Evolutionary conservation across 2,113 vertebrate species (phyloP), one percentile per base, ranked within the genome.

Genomic region (Aspiorhynchus laticeps): DNA sequence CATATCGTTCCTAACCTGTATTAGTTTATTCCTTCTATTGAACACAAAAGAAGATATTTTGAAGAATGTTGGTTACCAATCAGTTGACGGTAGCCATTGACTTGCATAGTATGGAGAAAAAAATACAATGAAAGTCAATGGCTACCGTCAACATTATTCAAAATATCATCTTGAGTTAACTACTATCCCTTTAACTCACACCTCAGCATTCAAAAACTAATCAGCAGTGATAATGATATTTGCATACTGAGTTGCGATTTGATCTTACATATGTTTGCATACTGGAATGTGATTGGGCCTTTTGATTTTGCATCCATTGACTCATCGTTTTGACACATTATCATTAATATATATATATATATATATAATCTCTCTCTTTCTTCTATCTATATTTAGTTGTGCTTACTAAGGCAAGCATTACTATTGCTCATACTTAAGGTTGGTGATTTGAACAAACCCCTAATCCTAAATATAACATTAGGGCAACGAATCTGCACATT

Each of bases 391-490:
- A 59, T 38, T 80, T 80, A 80, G 78, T 36, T 80, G 78, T 80
- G 78, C 78, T 80, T 80, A 80, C 78, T 80, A 61, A 59, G 78
- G 78, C 78, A 80, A 80, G 78, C 78, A 3, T 36, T 80, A 38
- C 78, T 80, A 80, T 61, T 80, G 78, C 53, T 80, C 78, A 80
- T 61, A n/a, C 19, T 80, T 38, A 80, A 80, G 53, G 78, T 80
- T 80, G 78, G 78, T 80, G 33, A 61, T n/a, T 14, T 61, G 38
- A 59, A 61, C 51, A 80, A 26, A 38, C 53, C 12, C 43, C 43
- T 77, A 77, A 77, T 15, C 43, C 53, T 61, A 41, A 78, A 78
- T 33, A 10, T 33, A 31, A 41, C 0, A 56, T 33, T 79, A 1
- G 1, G 7, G 12, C 46, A 53, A 53, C 1, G 14, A 5, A 33